Evolutionary conservation across 2,113 vertebrate genomes (phyloP).

Genomic region (Dromaius novaehollandiae): DNA sequence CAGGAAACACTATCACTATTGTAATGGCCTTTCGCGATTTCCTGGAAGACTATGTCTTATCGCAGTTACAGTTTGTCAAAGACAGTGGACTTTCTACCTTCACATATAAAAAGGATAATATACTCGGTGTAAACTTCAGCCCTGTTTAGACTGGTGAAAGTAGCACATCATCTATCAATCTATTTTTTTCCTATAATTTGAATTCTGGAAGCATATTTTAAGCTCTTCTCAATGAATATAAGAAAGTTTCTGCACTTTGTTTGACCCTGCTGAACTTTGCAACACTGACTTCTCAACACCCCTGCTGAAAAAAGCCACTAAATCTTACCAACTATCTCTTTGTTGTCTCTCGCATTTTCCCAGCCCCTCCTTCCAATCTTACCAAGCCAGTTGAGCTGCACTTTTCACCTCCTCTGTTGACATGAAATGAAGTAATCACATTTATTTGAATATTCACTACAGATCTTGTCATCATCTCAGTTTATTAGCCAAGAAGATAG

Average conservation of each 20-base stretch:
- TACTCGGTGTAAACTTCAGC: background rate
- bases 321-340: constrained; percentile 86
- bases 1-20: constrained; percentile 17
- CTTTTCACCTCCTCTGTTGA: constrained; percentile 84
- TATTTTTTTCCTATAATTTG: background rate
- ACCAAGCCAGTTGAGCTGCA: constrained; percentile 80
- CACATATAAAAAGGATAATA: constrained; percentile 50
- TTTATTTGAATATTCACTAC: constrained; percentile 89
- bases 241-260: constrained; percentile 84
- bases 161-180: constrained; percentile 31
- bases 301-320: constrained; percentile 82
- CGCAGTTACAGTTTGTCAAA: constrained; percentile 65
- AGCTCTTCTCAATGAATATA: constrained; percentile 48
- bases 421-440: constrained; percentile 87
- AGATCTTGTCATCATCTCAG: constrained; percentile 86
- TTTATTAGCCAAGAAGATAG: constrained; percentile 77
- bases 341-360: constrained; percentile 77
- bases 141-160: constrained; percentile 28
- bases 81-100: constrained; percentile 74
- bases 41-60: constrained; percentile 66
- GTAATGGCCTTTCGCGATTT: constrained; percentile 63
- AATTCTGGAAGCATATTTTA: constrained; percentile 28
- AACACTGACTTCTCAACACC: constrained; percentile 81
- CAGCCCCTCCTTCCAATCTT: constrained; percentile 79
- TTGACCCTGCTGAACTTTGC: constrained; percentile 89